Base-by-base conservation (phyloP, 1,140 invertebrate genomes). In the Phthorimaea operculella region DNA sequence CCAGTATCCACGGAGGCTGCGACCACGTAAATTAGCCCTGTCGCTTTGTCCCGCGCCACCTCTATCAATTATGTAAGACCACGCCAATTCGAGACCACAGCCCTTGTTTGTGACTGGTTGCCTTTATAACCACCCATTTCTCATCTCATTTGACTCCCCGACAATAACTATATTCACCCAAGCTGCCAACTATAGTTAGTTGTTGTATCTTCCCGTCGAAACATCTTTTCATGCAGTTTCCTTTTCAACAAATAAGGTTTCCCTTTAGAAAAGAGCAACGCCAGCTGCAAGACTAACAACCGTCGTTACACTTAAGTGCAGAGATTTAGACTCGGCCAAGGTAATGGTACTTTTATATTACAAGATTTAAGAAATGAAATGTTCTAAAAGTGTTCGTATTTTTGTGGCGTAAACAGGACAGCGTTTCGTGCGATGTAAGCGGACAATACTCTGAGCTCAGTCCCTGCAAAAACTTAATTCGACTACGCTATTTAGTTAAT, bases 31-130 rank as follows among this genome's bases (percentile, higher is more conserved):
- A 76, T 77, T 73, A 74, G 64, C 57, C 49, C 59, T 62, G 57
- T 68, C 66, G 63, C 51, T 56, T 28, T 28, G 21, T 28, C 63
- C 55, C 50, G 45, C 60, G 57, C 60, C 48, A 60, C 52, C 17
- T 48, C 64, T 68, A 81, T 76, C 69, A 70, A 77, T 79, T 81
- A 74, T 74, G 66, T 71, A 79, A 60, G 63, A 62, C 66, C 57
- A 63, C 59, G 62, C 62, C 70, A 61, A 68, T 65, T 68, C 63
- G 57, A 63, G 21, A 55, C 57, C 62, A 58, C 57, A 54, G 51
- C 58, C 57, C 51, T 65, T 73, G 70, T 74, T 70, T 71, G 63
- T 69, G 69, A 70, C 66, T 57, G 54, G 21, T 58, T n/a, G 8
- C n/a, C 44, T 47, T 17, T 15, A 47, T 47, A 16, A 14, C 11